A percentile compares a stretch with the other conserved stretches of the same genome.
phyloP scores from a whole-genome alignment of 2,888 invertebrate species.

The Polyommatus iphigenia region DNA sequence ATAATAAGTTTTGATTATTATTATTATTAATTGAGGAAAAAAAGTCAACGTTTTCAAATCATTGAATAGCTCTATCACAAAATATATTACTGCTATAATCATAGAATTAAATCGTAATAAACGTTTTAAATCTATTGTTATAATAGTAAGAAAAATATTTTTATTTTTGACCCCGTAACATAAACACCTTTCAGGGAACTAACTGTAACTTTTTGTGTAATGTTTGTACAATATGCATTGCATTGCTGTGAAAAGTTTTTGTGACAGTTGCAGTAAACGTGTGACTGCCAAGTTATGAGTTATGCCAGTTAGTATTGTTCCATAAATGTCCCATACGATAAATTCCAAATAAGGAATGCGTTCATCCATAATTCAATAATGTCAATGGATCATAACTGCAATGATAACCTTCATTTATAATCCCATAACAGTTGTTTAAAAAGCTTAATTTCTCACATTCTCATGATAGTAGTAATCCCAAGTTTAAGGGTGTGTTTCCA shows the following conservation, averaged over 20 bases:
- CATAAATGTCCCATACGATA: neutral
- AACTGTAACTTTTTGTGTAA: slow-evolving; percentile 9
- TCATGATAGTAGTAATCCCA: no score
- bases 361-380: slow-evolving; percentile 2
- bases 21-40: no score
- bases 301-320: slow-evolving; percentile 15
- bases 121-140: neutral
- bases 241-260: slow-evolving; percentile 16
- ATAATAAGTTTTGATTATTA: no score
- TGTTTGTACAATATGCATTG: neutral
- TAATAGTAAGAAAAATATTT: neutral
- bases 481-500: no score
- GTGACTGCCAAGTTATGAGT: slow-evolving; percentile 6
- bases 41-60: no score
- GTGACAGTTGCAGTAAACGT: slow-evolving; percentile 9
- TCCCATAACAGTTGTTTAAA: neutral
- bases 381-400: neutral
- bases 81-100: no score
- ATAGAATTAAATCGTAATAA: no score
- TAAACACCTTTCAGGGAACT: neutral
- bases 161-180: neutral
- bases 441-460: neutral
- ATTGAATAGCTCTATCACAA: no score
- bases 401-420: neutral
- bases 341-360: slow-evolving; percentile 2